Evolutionary conservation across 2,113 vertebrate genomes (phyloP), one percentile per base, ranked within the genome.

Genomic region (Panthera leo): DNA sequence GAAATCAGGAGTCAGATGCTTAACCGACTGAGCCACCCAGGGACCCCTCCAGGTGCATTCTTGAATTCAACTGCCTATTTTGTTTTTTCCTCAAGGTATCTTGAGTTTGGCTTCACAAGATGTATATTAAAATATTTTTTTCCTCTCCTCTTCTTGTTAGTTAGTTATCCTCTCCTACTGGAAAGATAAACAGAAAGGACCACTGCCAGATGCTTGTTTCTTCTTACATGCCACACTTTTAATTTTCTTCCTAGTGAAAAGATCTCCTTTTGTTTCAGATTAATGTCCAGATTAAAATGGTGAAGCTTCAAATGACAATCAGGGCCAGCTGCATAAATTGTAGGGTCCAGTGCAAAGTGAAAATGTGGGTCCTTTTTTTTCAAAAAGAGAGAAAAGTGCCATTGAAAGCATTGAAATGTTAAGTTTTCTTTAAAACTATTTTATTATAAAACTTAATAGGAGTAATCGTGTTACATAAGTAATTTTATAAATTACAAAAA

Each of bases 381-480:
- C 55, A 84, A 58, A 90, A 86, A 93, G 18, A 89, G 67, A 6
- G 31, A 31, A 15, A 27, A 65, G 16, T 36, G 16, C 42, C 31
- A 21, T 23, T 58, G 55, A 85, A 93, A 19, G 10, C 34, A 78
- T 67, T 89, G 67, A 95, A 53, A 71, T 63, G 61, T 9, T 68
- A 68, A 85, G 5, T 13, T 95, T 39, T 92, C 45, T 65, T 85
- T 63, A 45, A 79, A 88, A 36, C 18, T 55, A 78, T 14, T 87
- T 94, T 85, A 82, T 65, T 79, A 70, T 94, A 87, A 95, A 92
- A 55, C 34, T 75, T 25, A 75, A 78, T 65, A n/a, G 51, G 58
- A 15, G 4, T 45, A 29, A 79, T 78, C 70, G 67, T 19, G 16
- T 85, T 53, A 63, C 18, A 5, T 6, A 2, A 84, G 13, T 71